Evolutionary conservation across 1,140 invertebrate genomes (phyloP).

Genomic region (Anastrepha obliqua): DNA sequence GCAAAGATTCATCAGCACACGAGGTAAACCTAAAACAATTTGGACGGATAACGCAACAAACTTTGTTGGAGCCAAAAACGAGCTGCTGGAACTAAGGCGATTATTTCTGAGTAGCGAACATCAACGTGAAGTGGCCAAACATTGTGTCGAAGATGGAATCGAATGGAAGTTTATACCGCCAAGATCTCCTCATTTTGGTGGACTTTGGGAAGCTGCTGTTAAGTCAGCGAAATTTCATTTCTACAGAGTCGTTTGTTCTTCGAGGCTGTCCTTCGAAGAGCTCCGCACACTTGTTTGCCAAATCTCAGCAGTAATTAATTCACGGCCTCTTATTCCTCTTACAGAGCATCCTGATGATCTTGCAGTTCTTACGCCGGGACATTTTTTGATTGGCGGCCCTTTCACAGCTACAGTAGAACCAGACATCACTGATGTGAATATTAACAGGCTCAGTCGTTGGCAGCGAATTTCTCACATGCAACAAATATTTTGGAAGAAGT

Average conservation of each 20-base stretch:
- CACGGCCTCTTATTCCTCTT: not conserved
- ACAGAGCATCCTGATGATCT: not conserved
- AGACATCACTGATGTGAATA: no score
- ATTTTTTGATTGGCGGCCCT: constrained; percentile 10
- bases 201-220: constrained; percentile 53
- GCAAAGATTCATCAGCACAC: constrained; percentile 63
- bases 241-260: no score
- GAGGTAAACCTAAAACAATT: not conserved
- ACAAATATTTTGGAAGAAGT: constrained; percentile 59
- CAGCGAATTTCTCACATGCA: not conserved
- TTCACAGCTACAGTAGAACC: not conserved
- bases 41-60: no score
- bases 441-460: no score
- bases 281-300: constrained; percentile 60
- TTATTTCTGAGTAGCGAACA: no score
- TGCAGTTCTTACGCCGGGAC: not conserved
- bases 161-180: constrained; percentile 64
- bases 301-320: constrained; percentile 46
- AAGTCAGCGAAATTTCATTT: constrained; percentile 1
- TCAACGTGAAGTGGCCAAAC: not conserved
- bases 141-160: constrained; percentile 58
- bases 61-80: no score
- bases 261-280: no score
- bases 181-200: constrained; percentile 65
- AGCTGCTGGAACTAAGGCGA: no score